Percentiles rank a stretch among this genome's conserved stretches.
Conservation (phyloP, 2,888 invertebrate genomes). For the Xylota segnis region DNA sequence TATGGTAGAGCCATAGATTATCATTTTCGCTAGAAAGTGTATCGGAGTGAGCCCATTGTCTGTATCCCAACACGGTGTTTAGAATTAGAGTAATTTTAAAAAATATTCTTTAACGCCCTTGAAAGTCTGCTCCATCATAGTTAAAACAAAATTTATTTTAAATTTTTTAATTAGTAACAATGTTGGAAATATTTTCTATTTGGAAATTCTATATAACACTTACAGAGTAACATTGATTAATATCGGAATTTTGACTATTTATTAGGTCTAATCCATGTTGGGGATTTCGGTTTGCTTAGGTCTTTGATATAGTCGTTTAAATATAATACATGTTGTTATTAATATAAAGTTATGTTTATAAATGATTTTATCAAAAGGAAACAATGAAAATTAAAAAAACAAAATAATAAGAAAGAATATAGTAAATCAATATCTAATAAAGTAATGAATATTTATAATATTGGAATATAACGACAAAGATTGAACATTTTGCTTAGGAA, state of each 20-base stretch:
- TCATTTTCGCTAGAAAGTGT: conserved; percentile 34
- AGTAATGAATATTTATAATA: conserved; percentile 66
- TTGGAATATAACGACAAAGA: conserved; percentile 73
- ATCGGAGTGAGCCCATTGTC: conserved; percentile 35
- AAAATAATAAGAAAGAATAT: conserved; percentile 13
- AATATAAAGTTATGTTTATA: conserved; percentile 38
- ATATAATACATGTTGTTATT: conserved; percentile 56
- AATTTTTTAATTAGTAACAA: conserved; percentile 62
- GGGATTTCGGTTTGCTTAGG: conserved; percentile 43
- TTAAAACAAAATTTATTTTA: conserved; percentile 54
- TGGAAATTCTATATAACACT: conserved; percentile 72
- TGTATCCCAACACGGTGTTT: conserved; percentile 54
- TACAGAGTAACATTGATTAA: conserved; percentile 62
- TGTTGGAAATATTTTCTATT: conserved; percentile 60
- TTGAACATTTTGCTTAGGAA: conserved; percentile 74
- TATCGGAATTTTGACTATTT: conserved; percentile 61
- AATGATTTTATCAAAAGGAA: conserved; percentile 46
- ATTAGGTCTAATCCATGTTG: conserved; percentile 52
- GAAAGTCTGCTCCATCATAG: conserved; percentile 33
- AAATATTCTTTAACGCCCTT: conserved; percentile 23
- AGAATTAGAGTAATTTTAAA: conserved; percentile 32
- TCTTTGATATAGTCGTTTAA: conserved; percentile 50
- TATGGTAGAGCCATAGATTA: conserved; percentile 33
- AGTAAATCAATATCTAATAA: conserved; percentile 29
- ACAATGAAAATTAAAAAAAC: conserved; percentile 29